Base-by-base conservation (phyloP, 2,797 vertebrate genomes). In the Gallirallus australis region DNA sequence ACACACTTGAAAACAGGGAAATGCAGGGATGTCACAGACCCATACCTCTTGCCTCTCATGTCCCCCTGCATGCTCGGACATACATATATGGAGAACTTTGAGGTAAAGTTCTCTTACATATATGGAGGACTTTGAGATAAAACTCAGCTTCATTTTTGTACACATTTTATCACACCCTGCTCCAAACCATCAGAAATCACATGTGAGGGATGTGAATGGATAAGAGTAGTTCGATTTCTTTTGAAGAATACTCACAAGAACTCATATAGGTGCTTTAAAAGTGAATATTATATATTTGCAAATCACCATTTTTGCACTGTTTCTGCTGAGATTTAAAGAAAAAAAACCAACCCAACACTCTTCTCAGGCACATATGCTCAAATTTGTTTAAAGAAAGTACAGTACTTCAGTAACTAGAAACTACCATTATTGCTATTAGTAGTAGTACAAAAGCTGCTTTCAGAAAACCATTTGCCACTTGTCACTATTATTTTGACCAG, bases 391-490 rank as follows among this genome's bases (percentile, higher is more conserved):
- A 91, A 94, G 57, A 28, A 71, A 52, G 9, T 48, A 31, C 65
- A 71, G 27, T 30, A 68, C 12, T 80, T 76, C 11, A 30, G 18
- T 23, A 72, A 53, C n/a, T 40, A 63, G 18, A 86, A 86, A 66
- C 25, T 76, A 13, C 21, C 21, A 19, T 75, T 89, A 45, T 39
- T 86, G 25, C 47, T 85, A 11, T 27, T 56, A 61, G 13, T 72
- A 56, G 30, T 66, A 79, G 31, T 47, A 86, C 11, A 66, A 93
- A 94, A 57, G 42, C 54, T 85, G 42, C 68, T 90, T 90, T 90
- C 54, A 73, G 52, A 88, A 80, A 77, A 71, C 35, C 48, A n/a
- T 82, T 92, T 96, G 28, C 35, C 33, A 19, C 19, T 88, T 42
- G 5, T 68, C 68, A n/a, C 30, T 63, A 14, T 72, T 85, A 23